Conservation (phyloP, 2,888 invertebrate genomes). For the Villa cingulata region DNA sequence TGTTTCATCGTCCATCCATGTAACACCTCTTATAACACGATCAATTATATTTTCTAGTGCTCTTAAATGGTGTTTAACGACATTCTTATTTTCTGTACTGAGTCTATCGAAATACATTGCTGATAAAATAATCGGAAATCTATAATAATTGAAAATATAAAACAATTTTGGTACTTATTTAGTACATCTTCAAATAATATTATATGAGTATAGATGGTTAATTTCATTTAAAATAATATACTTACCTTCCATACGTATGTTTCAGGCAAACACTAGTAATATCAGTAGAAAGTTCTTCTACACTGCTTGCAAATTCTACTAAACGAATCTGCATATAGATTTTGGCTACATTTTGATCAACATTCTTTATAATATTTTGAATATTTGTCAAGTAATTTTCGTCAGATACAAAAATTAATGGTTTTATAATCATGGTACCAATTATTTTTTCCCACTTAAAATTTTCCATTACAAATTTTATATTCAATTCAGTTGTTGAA, state of each 20-base stretch:
- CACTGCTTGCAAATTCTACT: not conserved
- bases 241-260: not conserved
- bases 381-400: not conserved
- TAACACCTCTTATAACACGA: not conserved
- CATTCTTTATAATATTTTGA: not conserved
- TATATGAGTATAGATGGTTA: no score
- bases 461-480: not conserved
- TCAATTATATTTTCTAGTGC: not conserved
- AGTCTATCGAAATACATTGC: not conserved
- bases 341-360: not conserved
- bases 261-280: not conserved
- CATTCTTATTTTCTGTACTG: not conserved
- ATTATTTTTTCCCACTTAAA: not conserved
- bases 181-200: not conserved
- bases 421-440: not conserved
- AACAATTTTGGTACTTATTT: not conserved
- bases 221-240: no score
- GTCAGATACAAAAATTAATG: not conserved
- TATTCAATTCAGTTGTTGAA: not conserved
- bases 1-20: not conserved
- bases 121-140: not conserved
- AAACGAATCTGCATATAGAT: not conserved
- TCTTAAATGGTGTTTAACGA: not conserved
- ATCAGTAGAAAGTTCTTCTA: not conserved
- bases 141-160: not conserved